Conservation (phyloP, 2,888 invertebrate genomes). For the Pachliopta kotzebuea region DNA sequence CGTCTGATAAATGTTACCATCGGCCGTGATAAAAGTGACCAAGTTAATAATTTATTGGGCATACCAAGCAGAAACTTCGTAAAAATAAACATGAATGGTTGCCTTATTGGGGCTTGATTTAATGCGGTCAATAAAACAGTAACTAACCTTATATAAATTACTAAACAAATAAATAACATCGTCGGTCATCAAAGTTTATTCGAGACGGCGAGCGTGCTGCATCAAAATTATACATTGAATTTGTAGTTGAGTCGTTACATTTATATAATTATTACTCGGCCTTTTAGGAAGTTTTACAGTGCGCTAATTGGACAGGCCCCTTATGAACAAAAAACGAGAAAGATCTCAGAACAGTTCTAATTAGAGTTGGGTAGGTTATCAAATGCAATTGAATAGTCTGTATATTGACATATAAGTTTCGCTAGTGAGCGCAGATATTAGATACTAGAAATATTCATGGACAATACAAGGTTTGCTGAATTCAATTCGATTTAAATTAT, state of each 20-base stretch:
- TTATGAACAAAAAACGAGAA: not conserved
- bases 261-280: conserved; percentile 28
- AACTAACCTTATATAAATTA: conserved; percentile 81
- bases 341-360: not conserved
- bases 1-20: conserved; percentile 67
- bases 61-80: conserved; percentile 77
- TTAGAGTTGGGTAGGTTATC: not conserved
- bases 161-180: conserved; percentile 79
- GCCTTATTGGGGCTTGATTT: conserved; percentile 80
- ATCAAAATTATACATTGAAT: conserved; percentile 37
- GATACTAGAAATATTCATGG: no score
- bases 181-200: conserved; percentile 73
- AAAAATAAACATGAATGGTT: conserved; percentile 81
- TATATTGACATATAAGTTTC: no score
- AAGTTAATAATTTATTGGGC: conserved; percentile 76
- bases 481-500: no score
- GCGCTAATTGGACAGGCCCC: conserved; percentile 20
- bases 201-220: conserved; percentile 35
- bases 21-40: conserved; percentile 78
- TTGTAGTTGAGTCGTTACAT: conserved; percentile 34
- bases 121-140: conserved; percentile 78
- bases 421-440: no score
- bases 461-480: no score
- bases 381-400: no score
- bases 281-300: conserved; percentile 21